phyloP scores from a whole-genome alignment of 2,113 vertebrate genomes.

The Bothrops jararaca region DNA sequence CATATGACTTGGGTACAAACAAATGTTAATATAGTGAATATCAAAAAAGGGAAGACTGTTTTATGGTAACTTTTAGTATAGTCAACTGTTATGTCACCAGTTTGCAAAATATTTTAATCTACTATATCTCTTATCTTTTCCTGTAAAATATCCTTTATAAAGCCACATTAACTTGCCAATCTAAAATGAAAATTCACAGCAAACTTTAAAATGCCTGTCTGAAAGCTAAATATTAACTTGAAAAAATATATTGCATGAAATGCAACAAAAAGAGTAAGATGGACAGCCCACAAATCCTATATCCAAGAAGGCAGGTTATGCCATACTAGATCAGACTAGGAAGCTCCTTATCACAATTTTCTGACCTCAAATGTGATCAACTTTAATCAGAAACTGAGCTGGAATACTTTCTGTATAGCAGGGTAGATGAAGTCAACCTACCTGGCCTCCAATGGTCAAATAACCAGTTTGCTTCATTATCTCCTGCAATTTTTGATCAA shows the following conservation, averaged over 20 bases:
- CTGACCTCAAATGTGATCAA: background rate
- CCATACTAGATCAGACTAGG: background rate
- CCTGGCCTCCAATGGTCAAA: slow-evolving; percentile 90
- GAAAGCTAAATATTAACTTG: background rate
- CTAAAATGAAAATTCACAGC: background rate
- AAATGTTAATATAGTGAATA: background rate
- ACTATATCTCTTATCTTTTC: background rate
- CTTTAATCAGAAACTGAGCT: background rate
- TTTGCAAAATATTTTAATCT: background rate
- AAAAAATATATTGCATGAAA: background rate
- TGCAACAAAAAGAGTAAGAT: background rate
- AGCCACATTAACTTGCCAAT: background rate
- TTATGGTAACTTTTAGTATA: background rate
- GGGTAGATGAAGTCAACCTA: slow-evolving; percentile 53
- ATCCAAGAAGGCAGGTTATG: background rate
- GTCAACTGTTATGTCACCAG: background rate
- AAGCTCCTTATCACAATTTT: background rate
- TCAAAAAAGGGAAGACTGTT: background rate
- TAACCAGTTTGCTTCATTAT: slow-evolving; percentile 96
- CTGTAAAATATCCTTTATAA: background rate
- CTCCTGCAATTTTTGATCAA: slow-evolving; percentile 93
- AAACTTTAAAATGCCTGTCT: background rate
- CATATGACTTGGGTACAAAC: background rate
- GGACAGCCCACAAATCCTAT: background rate
- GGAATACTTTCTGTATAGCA: background rate